Evolutionary conservation across 2,888 invertebrate species (phyloP).

Genomic region (Xestoiulus laeticollis): DNA sequence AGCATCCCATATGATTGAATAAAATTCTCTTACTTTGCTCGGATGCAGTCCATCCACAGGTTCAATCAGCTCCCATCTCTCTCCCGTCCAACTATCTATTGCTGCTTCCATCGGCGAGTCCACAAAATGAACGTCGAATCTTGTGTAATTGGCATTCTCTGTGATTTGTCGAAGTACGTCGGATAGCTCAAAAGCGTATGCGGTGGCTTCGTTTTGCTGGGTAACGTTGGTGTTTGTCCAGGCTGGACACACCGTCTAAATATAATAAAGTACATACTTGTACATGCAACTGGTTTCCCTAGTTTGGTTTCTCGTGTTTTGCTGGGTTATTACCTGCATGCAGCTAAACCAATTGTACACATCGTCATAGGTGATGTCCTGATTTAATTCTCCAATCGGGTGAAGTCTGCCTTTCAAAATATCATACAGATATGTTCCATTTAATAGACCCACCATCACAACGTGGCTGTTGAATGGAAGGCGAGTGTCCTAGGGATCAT

Average conservation of each 20-base stretch:
- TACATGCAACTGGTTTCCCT: no score
- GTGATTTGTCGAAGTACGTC: conserved; percentile 36
- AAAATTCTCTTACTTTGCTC: conserved; percentile 52
- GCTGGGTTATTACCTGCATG: conserved; percentile 61
- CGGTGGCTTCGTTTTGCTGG: conserved; percentile 39
- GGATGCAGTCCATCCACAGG: conserved; percentile 53
- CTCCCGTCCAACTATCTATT: not conserved
- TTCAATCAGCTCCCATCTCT: conserved; percentile 50
- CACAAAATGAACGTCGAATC: conserved; percentile 50
- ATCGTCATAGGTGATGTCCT: conserved; percentile 65
- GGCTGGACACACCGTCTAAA: conserved; percentile 43
- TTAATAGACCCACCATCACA: conserved; percentile 65
- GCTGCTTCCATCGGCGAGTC: conserved; percentile 40
- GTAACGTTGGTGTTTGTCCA: conserved; percentile 49
- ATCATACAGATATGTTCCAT: conserved; percentile 66
- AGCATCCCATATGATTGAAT: no score
- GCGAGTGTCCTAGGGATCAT: conserved; percentile 61
- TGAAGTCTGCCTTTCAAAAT: conserved; percentile 65
- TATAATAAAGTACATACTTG: not conserved
- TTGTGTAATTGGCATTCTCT: not conserved
- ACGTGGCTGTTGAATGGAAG: conserved; percentile 66
- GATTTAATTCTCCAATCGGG: conserved; percentile 65
- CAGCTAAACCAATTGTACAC: conserved; percentile 67
- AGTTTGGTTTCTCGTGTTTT: not conserved
- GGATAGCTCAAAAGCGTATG: conserved; percentile 45